phyloP scores from a whole-genome alignment of 2,888 invertebrate species.

The Acheta domesticus region DNA sequence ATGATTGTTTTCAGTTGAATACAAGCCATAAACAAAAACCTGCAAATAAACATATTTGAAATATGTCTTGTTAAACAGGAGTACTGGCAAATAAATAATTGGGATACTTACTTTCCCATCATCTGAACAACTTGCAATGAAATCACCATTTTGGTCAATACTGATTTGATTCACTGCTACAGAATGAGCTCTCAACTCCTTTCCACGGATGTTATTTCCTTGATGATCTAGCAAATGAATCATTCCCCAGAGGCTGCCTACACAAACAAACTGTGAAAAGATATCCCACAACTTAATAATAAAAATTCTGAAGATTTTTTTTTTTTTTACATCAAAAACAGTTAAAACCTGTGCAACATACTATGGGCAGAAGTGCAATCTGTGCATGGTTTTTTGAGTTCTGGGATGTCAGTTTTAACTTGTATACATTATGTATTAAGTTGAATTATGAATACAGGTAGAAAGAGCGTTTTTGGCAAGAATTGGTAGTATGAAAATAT shows the following conservation, averaged over 20 bases:
- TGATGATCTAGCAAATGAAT: slow-evolving; percentile 89
- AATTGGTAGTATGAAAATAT: too few relatives aligned
- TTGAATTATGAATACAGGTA: too few relatives aligned
- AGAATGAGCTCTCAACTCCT: slow-evolving; percentile 73
- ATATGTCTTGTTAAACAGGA: background rate
- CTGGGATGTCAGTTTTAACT: too few relatives aligned
- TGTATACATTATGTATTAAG: too few relatives aligned
- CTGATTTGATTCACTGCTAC: slow-evolving; percentile 93
- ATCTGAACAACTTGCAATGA: slow-evolving; percentile 87
- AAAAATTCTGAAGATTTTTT: too few relatives aligned
- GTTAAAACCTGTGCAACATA: too few relatives aligned
- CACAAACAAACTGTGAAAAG: slow-evolving; percentile 71
- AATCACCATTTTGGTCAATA: slow-evolving; percentile 90
- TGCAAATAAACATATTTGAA: slow-evolving; percentile 38
- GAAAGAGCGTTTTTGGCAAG: too few relatives aligned
- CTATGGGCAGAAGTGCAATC: too few relatives aligned
- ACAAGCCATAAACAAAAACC: slow-evolving; percentile 83
- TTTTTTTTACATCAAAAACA: too few relatives aligned
- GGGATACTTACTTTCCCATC: slow-evolving; percentile 67
- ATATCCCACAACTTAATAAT: slow-evolving; percentile 25
- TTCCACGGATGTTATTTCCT: slow-evolving; percentile 72
- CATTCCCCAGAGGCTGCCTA: slow-evolving; percentile 89
- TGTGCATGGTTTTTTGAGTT: too few relatives aligned
- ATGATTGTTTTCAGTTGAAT: slow-evolving; percentile 77
- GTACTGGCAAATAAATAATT: background rate